Evolutionary conservation across 1,140 invertebrate species (phyloP).

Genomic region (Zaprionus ornatus): DNA sequence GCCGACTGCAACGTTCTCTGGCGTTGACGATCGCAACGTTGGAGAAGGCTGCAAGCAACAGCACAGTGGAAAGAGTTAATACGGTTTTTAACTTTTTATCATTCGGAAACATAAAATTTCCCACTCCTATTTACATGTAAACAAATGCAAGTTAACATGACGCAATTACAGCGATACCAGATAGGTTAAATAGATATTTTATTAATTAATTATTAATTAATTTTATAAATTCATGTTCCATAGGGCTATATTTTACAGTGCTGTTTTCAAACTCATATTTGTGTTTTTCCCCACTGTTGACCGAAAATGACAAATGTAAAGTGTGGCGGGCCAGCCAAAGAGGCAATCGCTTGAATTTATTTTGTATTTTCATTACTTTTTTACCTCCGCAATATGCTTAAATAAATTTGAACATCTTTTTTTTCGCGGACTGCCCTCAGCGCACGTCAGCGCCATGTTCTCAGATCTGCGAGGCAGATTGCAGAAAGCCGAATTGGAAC

Average conservation of each 20-base stretch:
- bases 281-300: slow-evolving; percentile 43
- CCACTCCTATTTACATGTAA: not conserved
- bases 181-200: not conserved
- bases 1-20: slow-evolving; percentile 44
- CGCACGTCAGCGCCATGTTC: slow-evolving; percentile 69
- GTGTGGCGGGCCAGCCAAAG: slow-evolving; percentile 48
- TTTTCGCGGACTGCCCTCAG: slow-evolving; percentile 19
- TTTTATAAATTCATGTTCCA: too few relatives aligned
- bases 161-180: not conserved
- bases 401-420: slow-evolving; percentile 72
- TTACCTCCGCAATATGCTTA: slow-evolving; percentile 56
- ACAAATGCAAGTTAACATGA: not conserved
- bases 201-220: too few relatives aligned
- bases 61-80: slow-evolving; percentile 27
- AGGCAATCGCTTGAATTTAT: slow-evolving; percentile 71
- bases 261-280: not conserved
- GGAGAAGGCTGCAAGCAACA: not conserved
- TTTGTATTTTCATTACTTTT: slow-evolving; percentile 42
- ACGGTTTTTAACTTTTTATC: not conserved
- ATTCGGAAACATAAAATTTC: not conserved
- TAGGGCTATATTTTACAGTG: not conserved
- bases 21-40: slow-evolving; percentile 29
- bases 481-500: slow-evolving; percentile 41
- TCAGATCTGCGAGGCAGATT: slow-evolving; percentile 64
- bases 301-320: slow-evolving; percentile 74